Conservation (phyloP, 2,113 vertebrate genomes). For the Oryzias celebensis region DNA sequence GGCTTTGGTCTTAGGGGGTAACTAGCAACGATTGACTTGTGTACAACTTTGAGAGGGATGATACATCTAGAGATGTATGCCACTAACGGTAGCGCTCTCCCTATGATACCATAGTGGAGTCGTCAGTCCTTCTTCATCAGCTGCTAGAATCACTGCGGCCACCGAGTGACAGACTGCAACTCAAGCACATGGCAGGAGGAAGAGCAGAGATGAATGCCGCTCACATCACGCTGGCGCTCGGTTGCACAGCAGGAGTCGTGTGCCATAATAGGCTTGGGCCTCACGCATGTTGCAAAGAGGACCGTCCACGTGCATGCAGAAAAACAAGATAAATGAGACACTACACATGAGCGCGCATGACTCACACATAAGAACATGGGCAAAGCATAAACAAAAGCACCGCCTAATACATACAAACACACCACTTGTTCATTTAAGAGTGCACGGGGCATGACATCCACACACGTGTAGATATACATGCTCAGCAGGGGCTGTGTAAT, state of each 20-base stretch:
- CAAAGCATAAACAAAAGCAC: constrained; percentile 1
- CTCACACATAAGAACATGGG: background rate
- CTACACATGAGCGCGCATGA: background rate
- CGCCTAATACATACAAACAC: constrained; percentile 11
- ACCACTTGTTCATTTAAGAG: background rate
- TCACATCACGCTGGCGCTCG: constrained; percentile 47
- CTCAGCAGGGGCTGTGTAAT: constrained; percentile 46
- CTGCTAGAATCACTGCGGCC: constrained; percentile 26
- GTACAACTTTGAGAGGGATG: too few relatives aligned
- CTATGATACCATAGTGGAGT: too few relatives aligned
- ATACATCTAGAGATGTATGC: too few relatives aligned
- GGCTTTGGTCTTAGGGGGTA: too few relatives aligned
- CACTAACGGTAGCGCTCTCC: too few relatives aligned
- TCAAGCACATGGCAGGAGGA: constrained; percentile 39
- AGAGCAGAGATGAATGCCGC: constrained; percentile 49
- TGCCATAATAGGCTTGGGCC: constrained; percentile 44
- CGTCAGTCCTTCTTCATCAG: background rate
- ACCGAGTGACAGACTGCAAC: constrained; percentile 56
- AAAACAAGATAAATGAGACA: constrained; percentile 1
- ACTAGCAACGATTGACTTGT: too few relatives aligned
- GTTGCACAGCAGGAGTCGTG: constrained; percentile 52
- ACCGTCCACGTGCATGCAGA: constrained; percentile 27
- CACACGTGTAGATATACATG: constrained; percentile 23
- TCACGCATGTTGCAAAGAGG: constrained; percentile 31
- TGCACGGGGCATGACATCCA: constrained; percentile 4